Evolutionary conservation across 2,797 vertebrate species (phyloP), one percentile per base, ranked within the genome.

Genomic region (Typhlichthys subterraneus): DNA sequence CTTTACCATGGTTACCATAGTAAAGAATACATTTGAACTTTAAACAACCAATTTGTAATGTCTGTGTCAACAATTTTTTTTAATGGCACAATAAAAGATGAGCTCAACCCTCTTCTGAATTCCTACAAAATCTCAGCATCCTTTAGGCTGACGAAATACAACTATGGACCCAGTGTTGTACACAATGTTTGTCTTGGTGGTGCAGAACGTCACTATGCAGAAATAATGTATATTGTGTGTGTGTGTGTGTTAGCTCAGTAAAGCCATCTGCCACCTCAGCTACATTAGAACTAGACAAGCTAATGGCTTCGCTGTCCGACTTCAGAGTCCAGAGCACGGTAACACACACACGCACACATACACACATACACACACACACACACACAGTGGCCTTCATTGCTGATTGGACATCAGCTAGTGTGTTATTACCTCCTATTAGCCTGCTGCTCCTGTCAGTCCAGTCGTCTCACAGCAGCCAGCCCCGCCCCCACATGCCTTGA

Each of bases 291-390:
- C 71, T 97, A 85, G 96, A 97, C 74, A 95, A 95, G 77, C 88
- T 97, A 54, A 97, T 97, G 96, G 96, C 95, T 0, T 97, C 95
- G 0, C 91, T 97, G 69, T 97, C 96, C 0, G 96, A 97, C 88
- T 97, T 97, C 90, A 93, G 94, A 47, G 94, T 97, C 61, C 96
- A 95, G 85, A 95, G 93, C 81, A 94, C 94, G 2, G 96, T 97
- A 87, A 91, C 93, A 76, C 31, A 38, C 33, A 38, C 61, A 51
- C 50, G 53, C 57, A 38, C 33, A 31, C 59, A 38, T 7, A 38
- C 33, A 38, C 33, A 38, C 33, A 38, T 1, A 8, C 8, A 9
- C 7, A 8, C 33, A 38, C 33, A 8, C 33, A 38, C 33, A 38
- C 8, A 38, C 33, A 38, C 33, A 38, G 33, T 38, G 33, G 8